Base-by-base conservation (phyloP, 2,113 vertebrate genomes). In the Chlorodrepanis virens region DNA sequence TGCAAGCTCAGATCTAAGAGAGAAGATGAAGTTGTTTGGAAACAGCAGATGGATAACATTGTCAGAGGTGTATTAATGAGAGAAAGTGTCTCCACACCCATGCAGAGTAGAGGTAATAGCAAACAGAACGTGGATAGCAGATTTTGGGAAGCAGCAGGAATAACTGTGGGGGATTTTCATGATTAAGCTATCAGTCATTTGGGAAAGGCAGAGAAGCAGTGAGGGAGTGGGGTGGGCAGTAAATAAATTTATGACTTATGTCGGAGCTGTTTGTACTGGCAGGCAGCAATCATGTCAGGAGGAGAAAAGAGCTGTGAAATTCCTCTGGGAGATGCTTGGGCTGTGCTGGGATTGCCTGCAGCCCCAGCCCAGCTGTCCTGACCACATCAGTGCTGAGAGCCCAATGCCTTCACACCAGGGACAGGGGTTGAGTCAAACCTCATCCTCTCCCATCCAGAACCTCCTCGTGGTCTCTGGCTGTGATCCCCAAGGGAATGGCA, bases 1-100 rank as follows among this genome's bases (percentile, higher is more conserved):
- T 81, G 63, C 31, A 44, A 76, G 83, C 75, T 72, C 83, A 92
- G 71, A 17, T 47, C 61, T 60, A 5, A 82, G 83, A 24, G 13
- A 83, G 83, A 74, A 87, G 91, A 93, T 83, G 60, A 76, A 90
- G 59, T 6, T 88, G 64, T 90, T 95, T 88, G 94, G 80, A 88
- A 96, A 72, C 4, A 92, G 59, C 74, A 87, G 83, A 80, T 84
- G 79, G 91, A 90, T 35, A 84, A 54, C 83, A 8, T 83, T 93
- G 61, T 94, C 79, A 93, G 90, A 57, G 90, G 63, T 33, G 44
- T 45, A 50, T 95, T 96, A 95, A 95, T 68, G 93, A 95, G n/a
- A 74, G 74, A 10, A 83, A 54, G 71, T 29, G 42, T 72, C 86
- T 75, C 53, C 81, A 89, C 77, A 57, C 50, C 80, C 83, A 29